These are phyloP conservation scores for Pterois miles DNA, from an alignment of 2,797 vertebrate genomes.

Conservation along the genomic window DNA sequence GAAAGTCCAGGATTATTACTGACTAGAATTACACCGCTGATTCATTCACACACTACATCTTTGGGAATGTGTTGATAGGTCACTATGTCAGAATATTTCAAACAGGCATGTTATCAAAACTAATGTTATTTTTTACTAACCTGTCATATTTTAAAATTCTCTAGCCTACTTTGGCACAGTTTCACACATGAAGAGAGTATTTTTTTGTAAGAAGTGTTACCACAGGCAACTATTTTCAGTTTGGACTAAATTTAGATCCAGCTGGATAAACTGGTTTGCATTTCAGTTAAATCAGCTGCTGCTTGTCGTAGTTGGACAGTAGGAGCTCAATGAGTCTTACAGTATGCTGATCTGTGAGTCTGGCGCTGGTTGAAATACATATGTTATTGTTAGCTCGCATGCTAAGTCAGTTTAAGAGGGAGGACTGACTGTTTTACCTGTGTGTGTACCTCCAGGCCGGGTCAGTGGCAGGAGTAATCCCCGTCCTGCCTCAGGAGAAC, in stretches of 20 bases:
- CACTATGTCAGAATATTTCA: conserved; percentile 12
- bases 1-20: conserved; percentile 83
- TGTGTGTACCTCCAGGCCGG: conserved; percentile 65
- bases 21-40: conserved; percentile 67
- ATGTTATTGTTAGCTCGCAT: background rate
- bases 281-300: conserved; percentile 6
- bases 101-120: background rate
- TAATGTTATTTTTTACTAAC: background rate
- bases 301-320: conserved; percentile 18
- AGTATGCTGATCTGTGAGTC: background rate
- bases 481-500: conserved; percentile 85
- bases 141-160: background rate
- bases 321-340: conserved; percentile 10
- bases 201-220: background rate
- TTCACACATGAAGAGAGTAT: background rate
- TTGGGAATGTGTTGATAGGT: conserved; percentile 41
- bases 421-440: conserved; percentile 29
- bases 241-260: conserved; percentile 19
- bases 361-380: conserved; percentile 6
- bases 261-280: conserved; percentile 51
- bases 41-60: conserved; percentile 58
- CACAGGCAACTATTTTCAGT: background rate
- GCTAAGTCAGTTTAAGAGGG: conserved; percentile 29
- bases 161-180: background rate
- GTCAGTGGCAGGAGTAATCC: conserved; percentile 69